Conservation (phyloP, 2,797 vertebrate genomes). For the Parotocinclus haroldoi region DNA sequence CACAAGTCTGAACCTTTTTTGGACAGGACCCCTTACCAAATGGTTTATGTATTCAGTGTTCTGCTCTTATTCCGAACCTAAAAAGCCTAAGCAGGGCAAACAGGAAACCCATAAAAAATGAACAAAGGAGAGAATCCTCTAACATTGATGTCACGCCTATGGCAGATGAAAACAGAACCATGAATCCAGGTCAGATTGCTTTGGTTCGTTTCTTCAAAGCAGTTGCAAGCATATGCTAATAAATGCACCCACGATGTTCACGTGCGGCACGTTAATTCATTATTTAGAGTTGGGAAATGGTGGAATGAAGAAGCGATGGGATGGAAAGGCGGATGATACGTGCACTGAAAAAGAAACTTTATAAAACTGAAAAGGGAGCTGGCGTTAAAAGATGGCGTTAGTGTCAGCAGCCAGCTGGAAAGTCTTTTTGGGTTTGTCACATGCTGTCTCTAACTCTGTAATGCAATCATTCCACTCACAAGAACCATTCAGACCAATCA, state of each 20-base stretch:
- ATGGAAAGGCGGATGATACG: neutral
- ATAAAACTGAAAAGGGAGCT: neutral
- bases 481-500: slow-evolving; percentile 23
- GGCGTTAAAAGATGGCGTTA: slow-evolving; percentile 7
- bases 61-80: slow-evolving; percentile 18
- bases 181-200: slow-evolving; percentile 24
- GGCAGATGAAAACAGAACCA: slow-evolving; percentile 7
- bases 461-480: slow-evolving; percentile 24
- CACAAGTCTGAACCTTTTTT: slow-evolving; percentile 21
- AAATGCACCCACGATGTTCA: slow-evolving; percentile 3
- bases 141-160: neutral
- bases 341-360: slow-evolving; percentile 1
- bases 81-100: slow-evolving; percentile 34
- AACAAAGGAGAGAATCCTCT: neutral
- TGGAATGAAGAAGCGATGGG: slow-evolving; percentile 11
- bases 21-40: slow-evolving; percentile 27
- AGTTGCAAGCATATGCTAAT: slow-evolving; percentile 11
- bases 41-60: slow-evolving; percentile 23
- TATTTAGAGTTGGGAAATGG: slow-evolving; percentile 26
- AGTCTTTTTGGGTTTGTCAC: slow-evolving; percentile 21
- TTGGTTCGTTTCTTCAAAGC: slow-evolving; percentile 21
- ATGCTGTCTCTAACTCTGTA: slow-evolving; percentile 3
- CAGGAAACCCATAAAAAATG: slow-evolving; percentile 17
- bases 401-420: slow-evolving; percentile 34
- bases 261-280: slow-evolving; percentile 38